A percentile compares a stretch with the other conserved stretches of the same genome.
phyloP scores from a whole-genome alignment of 1,140 invertebrate genomes.

The Rhagoletis zephyria region DNA sequence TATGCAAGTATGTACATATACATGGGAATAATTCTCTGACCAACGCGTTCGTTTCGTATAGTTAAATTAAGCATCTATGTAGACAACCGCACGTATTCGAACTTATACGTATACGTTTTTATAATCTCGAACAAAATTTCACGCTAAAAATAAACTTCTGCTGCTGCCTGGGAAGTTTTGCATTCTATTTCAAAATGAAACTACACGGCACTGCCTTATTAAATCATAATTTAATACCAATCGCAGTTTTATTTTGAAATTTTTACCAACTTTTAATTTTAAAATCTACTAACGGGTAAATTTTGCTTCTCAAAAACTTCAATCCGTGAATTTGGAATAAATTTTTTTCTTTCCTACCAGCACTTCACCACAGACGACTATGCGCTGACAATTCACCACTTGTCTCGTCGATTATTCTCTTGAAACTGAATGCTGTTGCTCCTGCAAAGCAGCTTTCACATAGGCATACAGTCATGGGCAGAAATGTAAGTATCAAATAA shows the following conservation, averaged over 20 bases:
- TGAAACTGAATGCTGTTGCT: slow-evolving; percentile 54
- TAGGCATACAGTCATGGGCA: too few relatives aligned
- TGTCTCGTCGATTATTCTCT: slow-evolving; percentile 58
- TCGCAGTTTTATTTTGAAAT: not conserved
- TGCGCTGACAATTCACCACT: slow-evolving; percentile 54
- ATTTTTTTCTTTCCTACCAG: not conserved
- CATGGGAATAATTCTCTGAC: not conserved
- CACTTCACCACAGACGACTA: slow-evolving; percentile 49
- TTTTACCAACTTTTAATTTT: not conserved
- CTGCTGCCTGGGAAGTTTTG: slow-evolving; percentile 22
- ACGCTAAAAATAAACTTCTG: slow-evolving; percentile 19
- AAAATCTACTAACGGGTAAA: too few relatives aligned
- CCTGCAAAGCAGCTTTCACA: slow-evolving; percentile 18
- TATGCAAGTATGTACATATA: not conserved
- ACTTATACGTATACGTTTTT: not conserved
- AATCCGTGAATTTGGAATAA: not conserved
- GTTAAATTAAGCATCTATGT: slow-evolving; percentile 19
- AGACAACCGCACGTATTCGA: not conserved
- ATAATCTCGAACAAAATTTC: not conserved
- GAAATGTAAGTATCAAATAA: too few relatives aligned
- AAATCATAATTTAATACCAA: not conserved
- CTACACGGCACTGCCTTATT: not conserved
- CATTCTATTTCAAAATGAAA: slow-evolving; percentile 21
- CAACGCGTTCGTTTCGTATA: not conserved
- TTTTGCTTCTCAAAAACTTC: too few relatives aligned